A percentile compares a stretch with the other conserved stretches of the same genome.
phyloP scores from a whole-genome alignment of 2,888 invertebrate genomes.

The Epinotia ramella region DNA sequence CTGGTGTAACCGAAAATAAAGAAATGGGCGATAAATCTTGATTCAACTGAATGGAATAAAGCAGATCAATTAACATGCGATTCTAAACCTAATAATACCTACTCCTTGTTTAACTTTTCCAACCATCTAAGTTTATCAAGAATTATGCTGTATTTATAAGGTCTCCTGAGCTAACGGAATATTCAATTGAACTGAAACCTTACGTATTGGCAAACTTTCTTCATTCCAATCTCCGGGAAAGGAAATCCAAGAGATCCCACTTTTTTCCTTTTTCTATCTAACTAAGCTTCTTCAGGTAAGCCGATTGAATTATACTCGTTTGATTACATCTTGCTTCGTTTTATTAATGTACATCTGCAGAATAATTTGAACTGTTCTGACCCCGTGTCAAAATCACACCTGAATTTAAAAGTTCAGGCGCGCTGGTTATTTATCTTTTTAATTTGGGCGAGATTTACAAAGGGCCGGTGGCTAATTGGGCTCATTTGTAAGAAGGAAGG shows the following conservation, averaged over 20 bases:
- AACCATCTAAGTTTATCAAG: neutral
- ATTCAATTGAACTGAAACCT: constrained; percentile 35
- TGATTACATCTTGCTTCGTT: neutral
- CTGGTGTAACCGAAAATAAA: neutral
- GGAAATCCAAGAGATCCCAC: constrained; percentile 14
- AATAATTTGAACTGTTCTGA: neutral
- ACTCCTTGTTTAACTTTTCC: neutral
- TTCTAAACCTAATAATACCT: neutral
- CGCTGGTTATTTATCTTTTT: constrained; percentile 43
- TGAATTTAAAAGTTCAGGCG: constrained; percentile 11
- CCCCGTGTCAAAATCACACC: constrained; percentile 16
- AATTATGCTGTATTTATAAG: constrained; percentile 30
- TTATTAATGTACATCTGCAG: neutral
- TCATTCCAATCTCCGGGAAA: constrained; percentile 37
- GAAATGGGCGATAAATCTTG: neutral
- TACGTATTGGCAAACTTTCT: constrained; percentile 36
- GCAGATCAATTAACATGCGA: neutral
- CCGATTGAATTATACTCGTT: constrained; percentile 17
- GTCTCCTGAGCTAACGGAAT: constrained; percentile 17
- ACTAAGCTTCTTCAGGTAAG: constrained; percentile 9
- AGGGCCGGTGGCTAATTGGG: constrained; percentile 45
- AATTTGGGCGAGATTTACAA: constrained; percentile 44
- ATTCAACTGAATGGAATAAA: neutral
- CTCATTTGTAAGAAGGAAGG: constrained; percentile 46
- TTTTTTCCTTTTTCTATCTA: constrained; percentile 12